phyloP scores from a whole-genome alignment of 2,113 vertebrate species.

The Pristiophorus japonicus region DNA sequence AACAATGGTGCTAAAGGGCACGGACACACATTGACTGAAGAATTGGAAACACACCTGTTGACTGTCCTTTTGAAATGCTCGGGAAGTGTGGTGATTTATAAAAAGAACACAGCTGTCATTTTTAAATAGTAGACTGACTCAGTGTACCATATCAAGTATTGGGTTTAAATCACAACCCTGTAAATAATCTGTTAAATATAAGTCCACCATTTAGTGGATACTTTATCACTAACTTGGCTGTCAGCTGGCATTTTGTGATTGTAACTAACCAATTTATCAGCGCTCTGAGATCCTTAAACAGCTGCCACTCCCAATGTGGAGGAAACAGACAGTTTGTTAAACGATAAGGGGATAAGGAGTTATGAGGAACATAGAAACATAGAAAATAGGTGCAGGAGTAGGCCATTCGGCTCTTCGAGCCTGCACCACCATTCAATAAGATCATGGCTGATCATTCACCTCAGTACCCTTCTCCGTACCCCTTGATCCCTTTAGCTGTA shows the following conservation, averaged over 20 bases:
- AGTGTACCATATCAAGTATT: background rate
- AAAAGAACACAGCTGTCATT: conserved; percentile 31
- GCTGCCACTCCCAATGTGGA: background rate
- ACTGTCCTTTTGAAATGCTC: conserved; percentile 30
- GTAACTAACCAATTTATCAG: conserved; percentile 25
- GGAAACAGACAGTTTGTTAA: no score
- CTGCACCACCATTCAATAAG: no score
- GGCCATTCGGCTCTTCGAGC: no score
- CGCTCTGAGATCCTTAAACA: background rate
- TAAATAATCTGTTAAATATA: conserved; percentile 35
- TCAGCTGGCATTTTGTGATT: conserved; percentile 14
- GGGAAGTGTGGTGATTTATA: conserved; percentile 11
- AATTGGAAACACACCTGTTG: background rate
- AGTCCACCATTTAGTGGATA: conserved; percentile 22
- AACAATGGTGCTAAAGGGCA: background rate
- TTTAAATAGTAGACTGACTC: conserved; percentile 8
- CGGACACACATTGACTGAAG: background rate
- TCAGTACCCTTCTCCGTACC: no score
- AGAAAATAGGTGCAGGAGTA: no score
- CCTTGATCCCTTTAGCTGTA: no score
- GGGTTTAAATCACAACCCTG: background rate
- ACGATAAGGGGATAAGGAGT: no score
- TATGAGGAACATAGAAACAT: no score
- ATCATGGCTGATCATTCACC: no score
- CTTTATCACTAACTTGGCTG: conserved; percentile 11